Conservation (phyloP, 2,888 invertebrate species). For the Selenia dentaria region DNA sequence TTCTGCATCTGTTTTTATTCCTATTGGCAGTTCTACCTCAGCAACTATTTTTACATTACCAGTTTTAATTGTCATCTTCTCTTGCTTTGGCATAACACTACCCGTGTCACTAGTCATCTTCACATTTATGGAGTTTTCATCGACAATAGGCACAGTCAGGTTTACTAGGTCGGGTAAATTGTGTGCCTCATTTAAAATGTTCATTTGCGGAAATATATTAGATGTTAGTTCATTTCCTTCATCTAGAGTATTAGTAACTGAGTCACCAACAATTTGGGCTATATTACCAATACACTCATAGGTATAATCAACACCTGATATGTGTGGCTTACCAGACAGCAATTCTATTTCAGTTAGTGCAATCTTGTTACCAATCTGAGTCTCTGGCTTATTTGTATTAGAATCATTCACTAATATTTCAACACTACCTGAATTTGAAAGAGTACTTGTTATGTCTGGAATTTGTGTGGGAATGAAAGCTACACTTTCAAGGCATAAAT, state of each 20-base stretch:
- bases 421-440: conserved; percentile 3
- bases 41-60: neutral
- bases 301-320: conserved; percentile 7
- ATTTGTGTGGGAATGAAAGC: neutral
- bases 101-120: conserved; percentile 21
- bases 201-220: conserved; percentile 35
- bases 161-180: conserved; percentile 42
- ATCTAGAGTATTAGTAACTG: neutral
- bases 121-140: conserved; percentile 1
- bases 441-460: conserved; percentile 1
- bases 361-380: neutral
- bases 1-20: neutral
- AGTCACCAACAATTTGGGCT: conserved; percentile 17
- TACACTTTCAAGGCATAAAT: neutral
- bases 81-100: conserved; percentile 36
- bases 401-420: conserved; percentile 1
- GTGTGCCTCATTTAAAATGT: conserved; percentile 21
- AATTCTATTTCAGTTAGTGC: neutral
- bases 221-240: no score
- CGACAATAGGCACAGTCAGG: conserved; percentile 26
- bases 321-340: neutral
- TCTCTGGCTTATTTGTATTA: neutral
- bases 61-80: neutral
- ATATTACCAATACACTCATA: conserved; percentile 8
- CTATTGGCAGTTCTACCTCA: neutral